Conservation (phyloP, 2,888 invertebrate species). For the Hydraecia micacea region DNA sequence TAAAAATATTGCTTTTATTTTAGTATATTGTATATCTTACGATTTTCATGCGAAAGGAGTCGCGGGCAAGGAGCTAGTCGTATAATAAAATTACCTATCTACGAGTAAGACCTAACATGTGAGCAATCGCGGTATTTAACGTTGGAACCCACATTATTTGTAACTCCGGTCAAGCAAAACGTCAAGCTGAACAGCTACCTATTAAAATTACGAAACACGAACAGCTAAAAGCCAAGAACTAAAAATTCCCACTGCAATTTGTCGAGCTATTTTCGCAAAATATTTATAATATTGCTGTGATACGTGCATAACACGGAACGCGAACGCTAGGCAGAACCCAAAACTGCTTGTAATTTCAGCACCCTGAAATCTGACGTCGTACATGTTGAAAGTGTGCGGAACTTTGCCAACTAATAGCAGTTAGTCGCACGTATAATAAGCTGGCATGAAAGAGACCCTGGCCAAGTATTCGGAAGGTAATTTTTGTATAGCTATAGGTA, state of each 20-base stretch:
- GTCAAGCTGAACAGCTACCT: neutral
- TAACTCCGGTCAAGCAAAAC: neutral
- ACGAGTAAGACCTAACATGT: neutral
- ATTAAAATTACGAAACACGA: constrained; percentile 9
- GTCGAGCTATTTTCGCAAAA: constrained; percentile 36
- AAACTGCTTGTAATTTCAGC: constrained; percentile 49
- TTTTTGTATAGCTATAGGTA: constrained; percentile 70
- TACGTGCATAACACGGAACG: constrained; percentile 30
- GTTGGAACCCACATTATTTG: neutral
- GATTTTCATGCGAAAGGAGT: neutral
- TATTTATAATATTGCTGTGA: constrained; percentile 43
- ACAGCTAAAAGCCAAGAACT: neutral
- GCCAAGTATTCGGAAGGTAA: constrained; percentile 69
- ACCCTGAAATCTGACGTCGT: constrained; percentile 48
- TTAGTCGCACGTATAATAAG: constrained; percentile 56
- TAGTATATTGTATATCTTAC: neutral
- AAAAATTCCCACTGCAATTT: constrained; percentile 27
- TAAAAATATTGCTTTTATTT: neutral
- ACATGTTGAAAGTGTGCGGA: constrained; percentile 48
- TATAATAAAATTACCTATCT: neutral
- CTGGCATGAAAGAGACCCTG: constrained; percentile 48
- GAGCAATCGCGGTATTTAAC: neutral
- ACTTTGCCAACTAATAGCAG: constrained; percentile 62
- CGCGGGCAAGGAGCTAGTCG: neutral
- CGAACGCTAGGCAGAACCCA: constrained; percentile 31